phyloP scores from a whole-genome alignment of 2,797 vertebrate species.

The Notolepis coatsorum region DNA sequence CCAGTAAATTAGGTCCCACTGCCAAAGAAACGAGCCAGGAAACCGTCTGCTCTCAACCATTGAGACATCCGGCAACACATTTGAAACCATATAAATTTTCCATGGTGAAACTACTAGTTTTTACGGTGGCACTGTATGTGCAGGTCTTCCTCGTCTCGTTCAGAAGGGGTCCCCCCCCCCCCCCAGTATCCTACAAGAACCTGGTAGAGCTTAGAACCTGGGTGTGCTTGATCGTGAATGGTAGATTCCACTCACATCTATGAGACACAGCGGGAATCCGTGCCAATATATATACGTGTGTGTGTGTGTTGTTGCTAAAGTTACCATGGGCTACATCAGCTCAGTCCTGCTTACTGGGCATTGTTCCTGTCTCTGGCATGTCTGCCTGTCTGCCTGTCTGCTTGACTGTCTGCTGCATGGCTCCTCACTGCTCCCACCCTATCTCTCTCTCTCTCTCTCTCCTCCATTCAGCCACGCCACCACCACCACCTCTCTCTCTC shows the following conservation, averaged over 20 bases:
- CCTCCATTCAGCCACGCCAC: too few relatives aligned
- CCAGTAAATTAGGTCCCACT: background rate
- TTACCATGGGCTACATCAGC: constrained; percentile 10
- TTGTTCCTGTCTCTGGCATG: too few relatives aligned
- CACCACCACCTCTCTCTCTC: too few relatives aligned
- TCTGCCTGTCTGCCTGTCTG: too few relatives aligned
- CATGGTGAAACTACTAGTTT: constrained; percentile 22
- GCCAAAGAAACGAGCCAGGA: background rate
- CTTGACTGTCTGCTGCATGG: too few relatives aligned
- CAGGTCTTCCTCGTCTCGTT: constrained; percentile 49
- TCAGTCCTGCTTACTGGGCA: background rate
- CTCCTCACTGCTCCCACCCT: too few relatives aligned
- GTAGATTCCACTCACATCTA: background rate
- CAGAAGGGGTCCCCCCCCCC: too few relatives aligned
- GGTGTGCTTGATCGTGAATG: constrained; percentile 10
- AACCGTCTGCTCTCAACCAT: background rate
- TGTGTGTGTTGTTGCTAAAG: constrained; percentile 24
- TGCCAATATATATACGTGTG: background rate
- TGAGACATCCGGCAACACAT: background rate
- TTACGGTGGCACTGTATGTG: constrained; percentile 3
- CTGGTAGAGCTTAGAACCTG: constrained; percentile 9
- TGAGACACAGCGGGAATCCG: background rate
- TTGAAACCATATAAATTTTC: constrained; percentile 1
- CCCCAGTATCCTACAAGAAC: constrained; percentile 38
- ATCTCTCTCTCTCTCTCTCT: too few relatives aligned